Evolutionary conservation across 92 coral and sea anemone species (phyloP), one percentile per base, ranked within the genome.

Genomic region (Plumapathes pennacea): DNA sequence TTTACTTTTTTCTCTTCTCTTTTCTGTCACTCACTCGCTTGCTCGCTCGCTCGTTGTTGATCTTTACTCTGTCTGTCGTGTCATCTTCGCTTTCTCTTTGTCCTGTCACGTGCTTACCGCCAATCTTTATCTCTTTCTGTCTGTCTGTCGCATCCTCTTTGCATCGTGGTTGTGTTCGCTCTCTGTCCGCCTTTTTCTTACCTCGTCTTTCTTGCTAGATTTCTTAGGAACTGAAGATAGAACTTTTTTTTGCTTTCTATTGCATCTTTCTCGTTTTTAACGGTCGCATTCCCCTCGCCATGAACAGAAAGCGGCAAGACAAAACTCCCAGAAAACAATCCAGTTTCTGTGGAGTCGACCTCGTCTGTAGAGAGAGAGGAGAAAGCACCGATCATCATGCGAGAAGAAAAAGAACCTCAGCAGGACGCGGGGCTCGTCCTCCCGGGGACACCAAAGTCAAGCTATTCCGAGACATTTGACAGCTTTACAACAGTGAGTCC

Each of bases 401-500:
- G 22, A 24, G 42, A 44, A 12, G 30, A 13, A 10, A 55, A 61
- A 18, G 68, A 61, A 31, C 25, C 13, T 8, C 54, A 53, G 13
- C 26, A 53, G 3, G 55, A 44, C 10, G 68, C 17, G 10, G 9
- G 26, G 36, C 14, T 38, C 23, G 37, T 50, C 1, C 48, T 44
- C 40, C 54, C 12, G 29, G 34, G 9, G 5, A 18, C 7, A 5
- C 41, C 32, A 1, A 40, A 31, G 23, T 27, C 55, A 20, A 32
- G 47, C 14, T 44, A 53, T 21, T 36, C n/a, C 52, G 9, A 32
- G 7, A 25, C 29, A 46, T 38, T 55, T 10, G 42, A 61, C 27
- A 61, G 38, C 13, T 55, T 61, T 21, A 31, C 68, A 6, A 7
- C 19, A 2, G 68, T 61, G 12, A 44, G 54, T 19, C 17, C 68